These are phyloP conservation scores for Psophia crepitans DNA, from an alignment of 2,113 vertebrate genomes.

Conservation along the genomic window DNA sequence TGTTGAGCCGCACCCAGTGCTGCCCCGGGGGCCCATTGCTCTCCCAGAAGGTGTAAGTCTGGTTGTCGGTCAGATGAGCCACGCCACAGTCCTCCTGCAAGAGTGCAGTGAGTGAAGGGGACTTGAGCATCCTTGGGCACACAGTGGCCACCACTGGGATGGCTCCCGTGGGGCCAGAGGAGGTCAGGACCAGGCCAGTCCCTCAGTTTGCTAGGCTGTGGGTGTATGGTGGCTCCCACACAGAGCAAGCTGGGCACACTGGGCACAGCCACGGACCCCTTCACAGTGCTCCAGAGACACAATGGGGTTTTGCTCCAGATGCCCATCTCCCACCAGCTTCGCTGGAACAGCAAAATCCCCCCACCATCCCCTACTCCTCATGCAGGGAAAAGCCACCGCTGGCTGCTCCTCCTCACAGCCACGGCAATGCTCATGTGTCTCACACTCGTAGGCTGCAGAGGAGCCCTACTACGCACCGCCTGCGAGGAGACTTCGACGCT, in stretches of 20 bases:
- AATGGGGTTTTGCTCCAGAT: background rate
- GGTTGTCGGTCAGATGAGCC: conserved; percentile 86
- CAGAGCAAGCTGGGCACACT: background rate
- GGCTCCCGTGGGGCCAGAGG: background rate
- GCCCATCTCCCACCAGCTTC: background rate
- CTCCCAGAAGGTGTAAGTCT: conserved; percentile 90
- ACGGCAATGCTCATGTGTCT: rapidly evolving
- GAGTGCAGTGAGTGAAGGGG: background rate
- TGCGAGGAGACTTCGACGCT: conserved; percentile 90
- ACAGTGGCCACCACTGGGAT: background rate
- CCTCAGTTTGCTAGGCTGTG: rapidly evolving
- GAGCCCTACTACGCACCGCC: conserved; percentile 53
- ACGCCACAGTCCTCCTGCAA: conserved; percentile 83
- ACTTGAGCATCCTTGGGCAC: background rate
- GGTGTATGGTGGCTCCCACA: background rate
- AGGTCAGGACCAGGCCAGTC: background rate
- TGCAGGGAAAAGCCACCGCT: rapidly evolving
- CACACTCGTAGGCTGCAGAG: background rate
- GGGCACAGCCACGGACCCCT: background rate
- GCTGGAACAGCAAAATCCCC: background rate
- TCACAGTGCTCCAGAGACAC: background rate
- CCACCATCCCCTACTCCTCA: background rate
- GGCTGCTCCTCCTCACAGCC: background rate
- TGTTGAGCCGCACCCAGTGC: conserved; percentile 96
- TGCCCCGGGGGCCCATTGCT: conserved; percentile 87